Percentiles rank a stretch among this genome's conserved stretches.
Evolutionary conservation across 2,113 vertebrate species (phyloP).

Genomic region (Piprites chloris): DNA sequence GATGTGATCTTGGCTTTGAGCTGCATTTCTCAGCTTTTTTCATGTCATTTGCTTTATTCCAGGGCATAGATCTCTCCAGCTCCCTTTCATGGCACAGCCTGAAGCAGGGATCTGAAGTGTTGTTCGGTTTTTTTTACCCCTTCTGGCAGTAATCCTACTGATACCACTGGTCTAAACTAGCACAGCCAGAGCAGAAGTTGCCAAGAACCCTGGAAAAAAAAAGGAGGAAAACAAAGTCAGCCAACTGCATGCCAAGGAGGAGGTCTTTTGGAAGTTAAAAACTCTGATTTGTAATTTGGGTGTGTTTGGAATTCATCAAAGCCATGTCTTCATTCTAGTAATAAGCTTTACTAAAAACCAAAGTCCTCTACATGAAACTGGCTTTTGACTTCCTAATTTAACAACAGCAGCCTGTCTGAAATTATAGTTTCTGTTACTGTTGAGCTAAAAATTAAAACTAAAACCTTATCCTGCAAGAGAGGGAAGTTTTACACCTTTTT

Average conservation of each 20-base stretch:
- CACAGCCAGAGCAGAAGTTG: background rate
- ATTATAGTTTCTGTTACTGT: background rate
- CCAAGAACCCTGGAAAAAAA: background rate
- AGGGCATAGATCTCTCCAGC: background rate
- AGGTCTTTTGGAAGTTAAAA: background rate
- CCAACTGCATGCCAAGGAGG: background rate
- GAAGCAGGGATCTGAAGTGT: background rate
- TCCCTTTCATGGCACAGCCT: background rate
- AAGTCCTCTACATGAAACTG: background rate
- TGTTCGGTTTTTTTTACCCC: background rate
- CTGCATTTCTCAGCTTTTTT: background rate
- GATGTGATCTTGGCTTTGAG: background rate
- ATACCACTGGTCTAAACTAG: background rate
- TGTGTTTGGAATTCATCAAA: background rate
- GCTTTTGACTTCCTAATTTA: background rate
- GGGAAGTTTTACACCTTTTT: background rate
- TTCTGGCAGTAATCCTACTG: background rate
- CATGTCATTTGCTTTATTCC: background rate
- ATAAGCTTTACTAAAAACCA: background rate
- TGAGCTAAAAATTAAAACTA: background rate
- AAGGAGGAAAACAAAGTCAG: background rate
- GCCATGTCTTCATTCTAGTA: background rate
- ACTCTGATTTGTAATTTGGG: background rate
- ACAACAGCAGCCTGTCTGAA: background rate
- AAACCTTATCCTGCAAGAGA: background rate